Conservation (phyloP, 2,797 vertebrate species). For the Anguilla megastoma region DNA sequence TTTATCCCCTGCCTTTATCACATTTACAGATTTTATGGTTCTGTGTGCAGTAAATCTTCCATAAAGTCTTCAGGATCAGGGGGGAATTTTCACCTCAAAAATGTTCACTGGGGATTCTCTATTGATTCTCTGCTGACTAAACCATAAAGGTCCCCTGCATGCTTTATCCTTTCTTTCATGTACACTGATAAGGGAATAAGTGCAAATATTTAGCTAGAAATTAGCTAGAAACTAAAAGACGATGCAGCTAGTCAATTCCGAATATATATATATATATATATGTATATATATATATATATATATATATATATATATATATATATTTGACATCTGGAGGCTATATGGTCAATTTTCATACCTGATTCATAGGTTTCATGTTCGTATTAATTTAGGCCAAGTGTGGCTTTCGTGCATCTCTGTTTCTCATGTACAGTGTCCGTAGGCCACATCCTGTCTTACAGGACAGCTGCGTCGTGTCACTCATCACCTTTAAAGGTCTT, state of each 20-base stretch:
- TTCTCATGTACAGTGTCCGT: not conserved
- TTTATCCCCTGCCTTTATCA: too few relatives aligned
- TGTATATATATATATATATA: too few relatives aligned
- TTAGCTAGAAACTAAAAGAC: not conserved
- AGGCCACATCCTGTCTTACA: constrained; percentile 30
- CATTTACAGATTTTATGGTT: too few relatives aligned
- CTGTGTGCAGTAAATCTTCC: too few relatives aligned
- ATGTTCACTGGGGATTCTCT: not conserved
- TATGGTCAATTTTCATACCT: not conserved
- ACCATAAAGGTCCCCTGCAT: not conserved
- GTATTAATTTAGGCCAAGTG: constrained; percentile 12
- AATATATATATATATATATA: too few relatives aligned
- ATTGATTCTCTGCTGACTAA: not conserved
- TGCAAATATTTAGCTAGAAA: not conserved
- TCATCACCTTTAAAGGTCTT: not conserved
- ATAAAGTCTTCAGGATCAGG: too few relatives aligned
- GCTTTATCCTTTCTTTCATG: not conserved
- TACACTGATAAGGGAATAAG: not conserved
- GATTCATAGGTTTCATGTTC: not conserved
- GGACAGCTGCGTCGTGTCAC: not conserved
- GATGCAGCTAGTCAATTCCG: too few relatives aligned
- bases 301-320: too few relatives aligned
- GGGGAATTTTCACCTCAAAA: too few relatives aligned
- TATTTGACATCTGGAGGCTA: not conserved
- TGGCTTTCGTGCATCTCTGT: not conserved